phyloP scores from a whole-genome alignment of 1,140 invertebrate genomes.

The Rhysida immarginata region DNA sequence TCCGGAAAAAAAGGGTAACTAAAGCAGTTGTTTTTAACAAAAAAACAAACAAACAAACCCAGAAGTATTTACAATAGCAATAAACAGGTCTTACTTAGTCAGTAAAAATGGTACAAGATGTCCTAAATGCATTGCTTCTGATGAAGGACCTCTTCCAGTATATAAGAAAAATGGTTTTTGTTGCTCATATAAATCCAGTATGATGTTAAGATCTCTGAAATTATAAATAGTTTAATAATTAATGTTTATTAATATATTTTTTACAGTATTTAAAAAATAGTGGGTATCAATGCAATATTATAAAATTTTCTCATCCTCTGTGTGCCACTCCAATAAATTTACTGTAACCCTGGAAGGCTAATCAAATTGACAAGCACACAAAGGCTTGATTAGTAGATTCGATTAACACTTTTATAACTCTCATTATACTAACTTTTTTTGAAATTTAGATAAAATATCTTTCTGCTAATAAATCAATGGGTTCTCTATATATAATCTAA shows the following conservation, averaged over 20 bases:
- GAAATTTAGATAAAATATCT: no score
- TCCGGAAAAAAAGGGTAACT: no score
- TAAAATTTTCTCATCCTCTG: background rate
- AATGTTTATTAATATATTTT: background rate
- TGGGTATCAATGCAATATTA: background rate
- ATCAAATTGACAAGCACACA: no score
- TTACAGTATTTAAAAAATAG: constrained; percentile 2
- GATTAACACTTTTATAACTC: no score
- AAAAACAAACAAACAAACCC: no score
- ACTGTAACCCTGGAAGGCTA: background rate
- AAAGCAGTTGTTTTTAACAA: no score
- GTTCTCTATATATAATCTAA: background rate
- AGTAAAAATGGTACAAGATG: constrained; percentile 96
- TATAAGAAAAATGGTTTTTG: constrained; percentile 94
- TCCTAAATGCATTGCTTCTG: constrained; percentile 87
- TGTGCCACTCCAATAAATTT: background rate
- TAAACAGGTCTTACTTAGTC: constrained; percentile 76
- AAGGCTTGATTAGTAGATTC: no score
- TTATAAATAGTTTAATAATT: background rate
- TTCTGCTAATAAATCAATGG: no score
- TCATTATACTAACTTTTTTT: no score
- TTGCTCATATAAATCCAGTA: constrained; percentile 69
- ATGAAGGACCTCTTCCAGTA: constrained; percentile 93
- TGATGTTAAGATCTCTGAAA: constrained; percentile 40
- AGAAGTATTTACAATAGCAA: no score